Percentiles rank a stretch among this genome's conserved stretches.
These are phyloP conservation scores for Hippopotamus amphibius DNA, from an alignment of 2,113 vertebrate genomes.

Conservation along the genomic window DNA sequence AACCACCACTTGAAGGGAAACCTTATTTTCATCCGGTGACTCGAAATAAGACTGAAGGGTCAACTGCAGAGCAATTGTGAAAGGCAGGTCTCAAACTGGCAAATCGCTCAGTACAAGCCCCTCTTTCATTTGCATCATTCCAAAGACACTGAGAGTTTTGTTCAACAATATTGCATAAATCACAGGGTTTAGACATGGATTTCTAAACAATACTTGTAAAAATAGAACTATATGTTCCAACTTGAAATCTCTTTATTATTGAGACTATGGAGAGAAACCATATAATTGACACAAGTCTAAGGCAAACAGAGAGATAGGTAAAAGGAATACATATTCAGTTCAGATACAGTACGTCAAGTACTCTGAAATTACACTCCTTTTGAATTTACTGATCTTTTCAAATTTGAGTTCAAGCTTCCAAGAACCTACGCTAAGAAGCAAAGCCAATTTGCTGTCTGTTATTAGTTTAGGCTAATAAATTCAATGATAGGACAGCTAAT, in stretches of 20 bases:
- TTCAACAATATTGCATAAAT: conserved; percentile 66
- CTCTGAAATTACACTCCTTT: neutral
- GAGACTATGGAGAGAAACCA: neutral
- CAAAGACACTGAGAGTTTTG: conserved; percentile 52
- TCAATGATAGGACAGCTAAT: conserved; percentile 21
- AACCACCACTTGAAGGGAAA: conserved; percentile 88
- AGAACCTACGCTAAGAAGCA: neutral
- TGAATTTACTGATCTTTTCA: conserved; percentile 10
- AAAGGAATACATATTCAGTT: conserved; percentile 46
- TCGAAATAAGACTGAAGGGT: conserved; percentile 85
- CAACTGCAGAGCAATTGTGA: conserved; percentile 82
- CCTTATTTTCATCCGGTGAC: conserved; percentile 85
- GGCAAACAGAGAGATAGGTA: conserved; percentile 3
- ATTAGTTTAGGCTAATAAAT: neutral
- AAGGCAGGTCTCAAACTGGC: conserved; percentile 70
- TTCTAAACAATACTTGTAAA: conserved; percentile 68
- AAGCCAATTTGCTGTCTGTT: neutral
- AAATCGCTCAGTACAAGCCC: conserved; percentile 72
- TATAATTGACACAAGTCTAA: neutral
- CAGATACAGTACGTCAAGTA: conserved; percentile 5
- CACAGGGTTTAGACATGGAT: conserved; percentile 24
- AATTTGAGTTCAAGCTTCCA: conserved; percentile 34
- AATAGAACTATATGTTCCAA: conserved; percentile 53
- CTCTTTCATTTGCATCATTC: conserved; percentile 77
- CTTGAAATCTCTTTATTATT: conserved; percentile 80